A percentile compares a stretch with the other conserved stretches of the same genome.
Evolutionary conservation across 1,140 invertebrate genomes (phyloP).

Genomic region (Mactra quadrangularis): DNA sequence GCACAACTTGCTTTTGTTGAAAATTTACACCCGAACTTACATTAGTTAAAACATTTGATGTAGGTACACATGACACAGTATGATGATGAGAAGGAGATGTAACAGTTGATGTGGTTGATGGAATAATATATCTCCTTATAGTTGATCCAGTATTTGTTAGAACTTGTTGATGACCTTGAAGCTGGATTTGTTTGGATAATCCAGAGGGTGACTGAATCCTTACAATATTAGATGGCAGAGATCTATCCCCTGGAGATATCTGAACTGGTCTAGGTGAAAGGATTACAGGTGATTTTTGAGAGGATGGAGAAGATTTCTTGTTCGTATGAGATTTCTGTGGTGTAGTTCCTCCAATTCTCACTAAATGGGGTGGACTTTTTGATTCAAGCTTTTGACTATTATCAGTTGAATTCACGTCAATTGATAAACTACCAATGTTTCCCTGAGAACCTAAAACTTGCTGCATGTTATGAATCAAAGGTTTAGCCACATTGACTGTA

Average conservation of each 20-base stretch:
- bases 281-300: background rate
- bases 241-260: background rate
- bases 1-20: slow-evolving; percentile 13
- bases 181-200: background rate
- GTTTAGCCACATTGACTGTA: background rate
- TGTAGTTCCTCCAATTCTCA: background rate
- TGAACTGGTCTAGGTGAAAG: background rate
- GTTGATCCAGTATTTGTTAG: background rate
- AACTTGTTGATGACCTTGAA: slow-evolving; percentile 22
- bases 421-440: background rate
- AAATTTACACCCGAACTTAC: slow-evolving; percentile 18
- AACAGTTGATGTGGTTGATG: slow-evolving; percentile 6
- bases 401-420: slow-evolving; percentile 7
- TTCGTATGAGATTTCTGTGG: slow-evolving; percentile 12
- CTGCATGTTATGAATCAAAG: slow-evolving; percentile 4
- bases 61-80: background rate
- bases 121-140: background rate
- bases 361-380: slow-evolving; percentile 22
- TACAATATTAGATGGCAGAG: slow-evolving; percentile 11
- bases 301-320: background rate
- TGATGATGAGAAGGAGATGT: slow-evolving; percentile 13
- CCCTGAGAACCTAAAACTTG: slow-evolving; percentile 10
- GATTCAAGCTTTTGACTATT: slow-evolving; percentile 19
- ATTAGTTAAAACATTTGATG: background rate
- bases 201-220: slow-evolving; percentile 29